Conservation (phyloP, 2,888 invertebrate genomes). For the Philonicus albiceps region DNA sequence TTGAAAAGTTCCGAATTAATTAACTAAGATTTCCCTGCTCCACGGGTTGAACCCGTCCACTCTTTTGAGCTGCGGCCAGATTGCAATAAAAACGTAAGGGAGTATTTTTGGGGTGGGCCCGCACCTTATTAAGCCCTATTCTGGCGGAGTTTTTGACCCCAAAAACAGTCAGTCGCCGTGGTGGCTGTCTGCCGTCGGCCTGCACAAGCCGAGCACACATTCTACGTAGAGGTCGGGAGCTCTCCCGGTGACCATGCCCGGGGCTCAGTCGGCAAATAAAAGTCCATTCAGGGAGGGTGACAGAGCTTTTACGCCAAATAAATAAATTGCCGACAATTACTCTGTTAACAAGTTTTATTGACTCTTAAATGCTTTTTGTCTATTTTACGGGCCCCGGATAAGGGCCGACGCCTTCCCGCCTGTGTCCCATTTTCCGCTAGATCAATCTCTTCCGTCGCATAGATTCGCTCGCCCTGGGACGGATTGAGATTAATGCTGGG, state of each 20-base stretch:
- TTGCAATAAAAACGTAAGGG: constrained; percentile 10
- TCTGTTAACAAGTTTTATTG: constrained; percentile 65
- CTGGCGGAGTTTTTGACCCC: not conserved
- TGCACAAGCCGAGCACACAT: not conserved
- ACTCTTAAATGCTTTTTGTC: constrained; percentile 58
- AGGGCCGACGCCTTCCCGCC: constrained; percentile 32
- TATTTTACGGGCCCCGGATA: constrained; percentile 13
- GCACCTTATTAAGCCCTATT: constrained; percentile 23
- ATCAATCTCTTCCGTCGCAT: constrained; percentile 47
- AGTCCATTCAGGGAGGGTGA: constrained; percentile 36
- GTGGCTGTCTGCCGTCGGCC: not conserved
- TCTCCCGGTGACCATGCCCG: constrained; percentile 29
- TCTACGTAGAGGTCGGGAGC: not conserved
- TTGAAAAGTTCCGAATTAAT: constrained; percentile 30
- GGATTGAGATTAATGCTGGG: constrained; percentile 48
- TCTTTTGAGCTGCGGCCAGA: not conserved
- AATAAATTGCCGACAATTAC: constrained; percentile 64
- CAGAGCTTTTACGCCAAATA: constrained; percentile 54
- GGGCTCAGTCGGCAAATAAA: constrained; percentile 40
- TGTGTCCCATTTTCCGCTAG: constrained; percentile 49
- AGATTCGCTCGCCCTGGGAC: not conserved
- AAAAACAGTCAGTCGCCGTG: not conserved
- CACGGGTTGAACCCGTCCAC: not conserved
- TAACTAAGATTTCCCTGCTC: constrained; percentile 33
- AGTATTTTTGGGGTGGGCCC: not conserved